Evolutionary conservation across 1,140 invertebrate genomes (phyloP), one percentile per base, ranked within the genome.

Genomic region (Linepithema humile): DNA sequence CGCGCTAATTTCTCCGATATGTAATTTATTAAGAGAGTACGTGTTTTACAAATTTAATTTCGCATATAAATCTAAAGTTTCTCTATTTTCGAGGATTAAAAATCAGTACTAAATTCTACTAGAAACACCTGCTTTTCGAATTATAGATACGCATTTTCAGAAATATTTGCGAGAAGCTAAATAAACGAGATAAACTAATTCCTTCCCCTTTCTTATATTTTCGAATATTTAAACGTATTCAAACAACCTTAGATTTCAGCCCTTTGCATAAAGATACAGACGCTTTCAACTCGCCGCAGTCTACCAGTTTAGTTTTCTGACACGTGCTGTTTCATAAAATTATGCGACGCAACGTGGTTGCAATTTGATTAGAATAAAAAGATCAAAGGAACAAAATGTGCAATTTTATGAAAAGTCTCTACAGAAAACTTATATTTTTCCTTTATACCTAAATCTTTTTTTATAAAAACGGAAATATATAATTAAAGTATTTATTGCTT

Each of bases 241-340:
- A n/a, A n/a, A n/a, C n/a, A n/a, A n/a, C n/a, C n/a, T n/a, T n/a
- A n/a, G n/a, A n/a, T n/a, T 65, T 75, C 45, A 32, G 64, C 0
- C 70, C 29, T 15, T 40, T 29, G n/a, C n/a, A 60, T 67, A 74
- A 45, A 85, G 3, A 67, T 26, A 20, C 15, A 26, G 12, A 2
- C n/a, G 12, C 32, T 62, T 57, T 10, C 65, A 86, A 89, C 74
- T 83, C 29, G 29, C 73, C 86, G 26, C 60, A 23, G 48, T 29
- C 83, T 72, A 59, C 40, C 57, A 74, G 60, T 23, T 87, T 84
- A 85, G 10, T 85, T 85, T 87, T 88, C 86, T 70, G 77, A 55
- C 74, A 89, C 77, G 70, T 87, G 77, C 82, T 59, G 60, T 73
- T 35, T 6, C 17, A 73, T 73, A 82, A 73, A 82, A 86, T 38